phyloP scores from a whole-genome alignment of 2,113 vertebrate species.

The Hippocampus comes region DNA sequence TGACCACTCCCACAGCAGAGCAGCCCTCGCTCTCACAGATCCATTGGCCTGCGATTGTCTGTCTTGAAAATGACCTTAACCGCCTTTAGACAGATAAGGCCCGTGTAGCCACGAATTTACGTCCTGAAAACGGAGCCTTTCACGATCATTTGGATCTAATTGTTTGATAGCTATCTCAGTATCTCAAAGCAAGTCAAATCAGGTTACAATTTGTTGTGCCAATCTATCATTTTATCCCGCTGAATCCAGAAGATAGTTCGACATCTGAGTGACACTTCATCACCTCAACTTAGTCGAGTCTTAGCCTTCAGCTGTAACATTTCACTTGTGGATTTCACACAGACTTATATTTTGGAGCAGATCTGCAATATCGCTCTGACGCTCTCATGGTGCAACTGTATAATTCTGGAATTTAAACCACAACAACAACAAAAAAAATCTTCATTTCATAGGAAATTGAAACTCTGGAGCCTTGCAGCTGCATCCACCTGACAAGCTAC shows the following conservation, averaged over 20 bases:
- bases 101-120: too few species aligned
- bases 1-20: too few species aligned
- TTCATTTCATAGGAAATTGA: constrained; percentile 85
- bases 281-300: not conserved
- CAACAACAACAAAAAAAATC: not conserved
- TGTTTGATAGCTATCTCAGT: not conserved
- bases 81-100: too few species aligned
- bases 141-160: too few species aligned
- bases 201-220: not conserved
- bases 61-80: too few species aligned
- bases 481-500: constrained; percentile 94
- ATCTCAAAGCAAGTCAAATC: not conserved
- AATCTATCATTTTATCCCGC: not conserved
- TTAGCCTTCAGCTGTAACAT: not conserved
- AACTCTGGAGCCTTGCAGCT: constrained; percentile 97
- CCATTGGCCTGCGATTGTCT: too few species aligned
- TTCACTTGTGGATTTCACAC: not conserved
- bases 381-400: not conserved
- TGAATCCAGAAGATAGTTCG: not conserved
- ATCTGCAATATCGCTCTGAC: not conserved
- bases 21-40: too few species aligned
- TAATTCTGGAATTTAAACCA: not conserved
- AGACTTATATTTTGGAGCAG: not conserved
- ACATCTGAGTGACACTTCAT: not conserved
- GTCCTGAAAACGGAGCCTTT: too few species aligned